Conservation (phyloP, 2,797 vertebrate species). For the Selene dorsalis region DNA sequence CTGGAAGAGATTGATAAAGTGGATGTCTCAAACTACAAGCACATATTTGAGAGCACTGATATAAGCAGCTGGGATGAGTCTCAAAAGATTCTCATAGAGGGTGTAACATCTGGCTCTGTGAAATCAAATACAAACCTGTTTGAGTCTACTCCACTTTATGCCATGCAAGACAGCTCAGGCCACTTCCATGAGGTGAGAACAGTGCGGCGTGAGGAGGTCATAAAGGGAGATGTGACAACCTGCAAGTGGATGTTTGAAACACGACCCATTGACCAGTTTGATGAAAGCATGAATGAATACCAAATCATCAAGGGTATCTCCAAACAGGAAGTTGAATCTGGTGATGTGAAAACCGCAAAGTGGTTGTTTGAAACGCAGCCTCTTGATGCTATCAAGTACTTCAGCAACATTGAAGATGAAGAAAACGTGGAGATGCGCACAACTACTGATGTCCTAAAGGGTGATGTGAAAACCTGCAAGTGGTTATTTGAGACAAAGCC, state of each 20-base stretch:
- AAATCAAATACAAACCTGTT: slow-evolving; percentile 91
- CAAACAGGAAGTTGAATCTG: slow-evolving; percentile 91
- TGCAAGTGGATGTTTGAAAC: slow-evolving; percentile 98
- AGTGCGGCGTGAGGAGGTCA: slow-evolving; percentile 91
- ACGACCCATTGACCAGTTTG: slow-evolving; percentile 92
- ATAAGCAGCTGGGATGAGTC: slow-evolving; percentile 83
- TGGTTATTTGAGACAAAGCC: slow-evolving; percentile 96
- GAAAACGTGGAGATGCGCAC: slow-evolving; percentile 74
- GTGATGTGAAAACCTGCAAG: slow-evolving; percentile 92
- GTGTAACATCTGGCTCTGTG: slow-evolving; percentile 87
- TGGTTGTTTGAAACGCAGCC: slow-evolving; percentile 98
- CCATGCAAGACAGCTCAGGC: slow-evolving; percentile 91
- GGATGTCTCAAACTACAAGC: slow-evolving; percentile 88
- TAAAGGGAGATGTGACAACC: slow-evolving; percentile 91
- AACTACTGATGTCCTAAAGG: slow-evolving; percentile 85
- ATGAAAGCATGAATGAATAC: slow-evolving; percentile 88
- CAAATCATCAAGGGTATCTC: slow-evolving; percentile 95
- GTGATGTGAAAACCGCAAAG: slow-evolving; percentile 94
- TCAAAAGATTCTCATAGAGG: slow-evolving; percentile 89
- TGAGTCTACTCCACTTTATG: slow-evolving; percentile 89
- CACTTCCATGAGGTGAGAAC: slow-evolving; percentile 93
- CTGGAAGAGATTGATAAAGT: slow-evolving; percentile 91
- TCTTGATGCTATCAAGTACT: slow-evolving; percentile 92
- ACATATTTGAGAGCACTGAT: slow-evolving; percentile 89
- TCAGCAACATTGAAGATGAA: slow-evolving; percentile 88